A percentile compares a stretch with the other conserved stretches of the same genome.
phyloP scores from a whole-genome alignment of 2,888 invertebrate genomes.

The Anthophora plumipes region DNA sequence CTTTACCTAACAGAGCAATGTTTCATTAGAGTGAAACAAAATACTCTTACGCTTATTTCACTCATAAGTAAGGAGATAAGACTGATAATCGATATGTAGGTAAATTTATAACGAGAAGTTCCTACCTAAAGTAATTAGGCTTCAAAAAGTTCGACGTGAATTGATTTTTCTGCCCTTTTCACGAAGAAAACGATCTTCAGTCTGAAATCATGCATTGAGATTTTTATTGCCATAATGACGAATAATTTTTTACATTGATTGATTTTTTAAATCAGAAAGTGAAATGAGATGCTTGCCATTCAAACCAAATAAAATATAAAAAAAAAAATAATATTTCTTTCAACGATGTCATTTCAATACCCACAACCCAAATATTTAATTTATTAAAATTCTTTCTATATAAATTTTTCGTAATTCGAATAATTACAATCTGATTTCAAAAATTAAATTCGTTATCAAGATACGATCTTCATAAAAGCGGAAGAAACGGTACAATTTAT shows the following conservation, averaged over 20 bases:
- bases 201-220: not conserved
- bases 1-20: not conserved
- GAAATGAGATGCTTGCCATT: not conserved
- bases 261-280: not conserved
- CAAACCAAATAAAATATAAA: conserved; percentile 5
- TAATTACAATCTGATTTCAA: not conserved
- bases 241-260: not conserved
- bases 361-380: not conserved
- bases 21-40: conserved; percentile 12
- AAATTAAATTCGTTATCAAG: not conserved
- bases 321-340: not conserved
- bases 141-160: not conserved
- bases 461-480: not conserved
- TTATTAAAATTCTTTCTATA: not conserved
- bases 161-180: not conserved
- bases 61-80: conserved; percentile 62
- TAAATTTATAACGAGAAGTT: conserved; percentile 68
- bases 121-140: conserved; percentile 59
- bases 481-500: not conserved
- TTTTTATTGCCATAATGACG: not conserved
- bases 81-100: conserved; percentile 66
- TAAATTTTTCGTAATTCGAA: not conserved
- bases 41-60: conserved; percentile 52
- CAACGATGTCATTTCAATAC: not conserved
- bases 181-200: not conserved